Conservation (phyloP, 2,888 invertebrate species). For the Lepidocyrtinus sp. region DNA sequence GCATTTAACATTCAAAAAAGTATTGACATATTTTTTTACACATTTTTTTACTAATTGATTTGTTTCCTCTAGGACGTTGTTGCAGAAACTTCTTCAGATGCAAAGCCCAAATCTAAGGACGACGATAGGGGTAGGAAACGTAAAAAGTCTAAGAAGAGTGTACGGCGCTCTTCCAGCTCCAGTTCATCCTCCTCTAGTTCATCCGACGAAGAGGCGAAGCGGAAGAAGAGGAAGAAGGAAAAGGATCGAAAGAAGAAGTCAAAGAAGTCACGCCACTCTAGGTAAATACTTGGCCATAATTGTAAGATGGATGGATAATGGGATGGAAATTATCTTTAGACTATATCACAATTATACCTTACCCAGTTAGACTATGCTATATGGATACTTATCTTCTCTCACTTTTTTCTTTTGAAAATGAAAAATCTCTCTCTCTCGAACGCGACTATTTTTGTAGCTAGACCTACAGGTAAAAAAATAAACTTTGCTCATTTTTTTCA, state of each 20-base stretch:
- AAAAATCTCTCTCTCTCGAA: neutral
- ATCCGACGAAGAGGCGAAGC: slow-evolving; percentile 64
- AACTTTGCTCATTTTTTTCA: neutral
- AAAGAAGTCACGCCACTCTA: slow-evolving; percentile 67
- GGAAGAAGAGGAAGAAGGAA: slow-evolving; percentile 66
- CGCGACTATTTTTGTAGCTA: slow-evolving; percentile 13
- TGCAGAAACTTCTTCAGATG: slow-evolving; percentile 30
- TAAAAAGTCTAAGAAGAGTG: slow-evolving; percentile 65
- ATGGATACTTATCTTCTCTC: too few species aligned
- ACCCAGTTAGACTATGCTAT: neutral
- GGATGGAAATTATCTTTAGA: slow-evolving; percentile 43
- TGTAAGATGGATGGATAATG: slow-evolving; percentile 44
- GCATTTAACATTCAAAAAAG: slow-evolving; percentile 26
- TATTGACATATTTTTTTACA: neutral
- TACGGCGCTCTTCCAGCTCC: slow-evolving; percentile 60
- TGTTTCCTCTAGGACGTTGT: slow-evolving; percentile 24
- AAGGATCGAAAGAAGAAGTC: slow-evolving; percentile 68
- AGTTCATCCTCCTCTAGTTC: slow-evolving; percentile 63
- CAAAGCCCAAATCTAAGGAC: slow-evolving; percentile 39
- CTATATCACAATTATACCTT: slow-evolving; percentile 31
- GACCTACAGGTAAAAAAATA: neutral
- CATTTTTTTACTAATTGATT: neutral
- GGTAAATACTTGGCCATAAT: slow-evolving; percentile 59
- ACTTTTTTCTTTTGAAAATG: neutral
- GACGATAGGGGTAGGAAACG: slow-evolving; percentile 59